These are phyloP conservation scores for Drosophila kanekoi DNA, from an alignment of 2,888 invertebrate genomes.

Conservation along the genomic window DNA sequence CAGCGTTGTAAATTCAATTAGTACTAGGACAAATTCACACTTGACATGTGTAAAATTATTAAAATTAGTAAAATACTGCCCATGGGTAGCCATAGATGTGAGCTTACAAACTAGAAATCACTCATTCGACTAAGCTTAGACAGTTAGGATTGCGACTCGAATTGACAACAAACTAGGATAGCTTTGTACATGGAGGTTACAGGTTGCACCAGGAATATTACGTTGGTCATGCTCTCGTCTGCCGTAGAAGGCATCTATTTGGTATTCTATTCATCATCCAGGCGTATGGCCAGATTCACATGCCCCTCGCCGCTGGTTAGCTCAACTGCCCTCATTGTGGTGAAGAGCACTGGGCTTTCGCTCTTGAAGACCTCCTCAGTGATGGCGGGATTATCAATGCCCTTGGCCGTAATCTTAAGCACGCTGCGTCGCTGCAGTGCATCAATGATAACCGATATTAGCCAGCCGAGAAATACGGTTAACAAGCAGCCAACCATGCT, in stretches of 20 bases:
- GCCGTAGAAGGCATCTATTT: constrained; percentile 16
- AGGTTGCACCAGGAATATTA: constrained; percentile 49
- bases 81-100: constrained; percentile 42
- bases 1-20: constrained; percentile 20
- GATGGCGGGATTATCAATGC: constrained; percentile 63
- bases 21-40: constrained; percentile 20
- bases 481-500: constrained; percentile 91
- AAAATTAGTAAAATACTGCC: constrained; percentile 59
- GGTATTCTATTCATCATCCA: constrained; percentile 81
- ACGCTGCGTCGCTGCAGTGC: constrained; percentile 84
- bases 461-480: constrained; percentile 90
- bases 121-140: constrained; percentile 63
- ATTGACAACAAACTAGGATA: constrained; percentile 39
- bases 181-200: constrained; percentile 75
- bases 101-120: constrained; percentile 71
- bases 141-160: constrained; percentile 48
- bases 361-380: constrained; percentile 54
- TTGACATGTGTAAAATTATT: constrained; percentile 20
- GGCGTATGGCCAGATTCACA: constrained; percentile 82
- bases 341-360: constrained; percentile 47
- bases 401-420: constrained; percentile 74
- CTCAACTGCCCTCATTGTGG: constrained; percentile 42
- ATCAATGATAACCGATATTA: constrained; percentile 88
- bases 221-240: not conserved
- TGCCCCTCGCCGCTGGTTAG: constrained; percentile 66